Percentiles rank a stretch among this genome's conserved stretches.
Conservation (phyloP, 2,113 vertebrate genomes). For the Cyanistes caeruleus region DNA sequence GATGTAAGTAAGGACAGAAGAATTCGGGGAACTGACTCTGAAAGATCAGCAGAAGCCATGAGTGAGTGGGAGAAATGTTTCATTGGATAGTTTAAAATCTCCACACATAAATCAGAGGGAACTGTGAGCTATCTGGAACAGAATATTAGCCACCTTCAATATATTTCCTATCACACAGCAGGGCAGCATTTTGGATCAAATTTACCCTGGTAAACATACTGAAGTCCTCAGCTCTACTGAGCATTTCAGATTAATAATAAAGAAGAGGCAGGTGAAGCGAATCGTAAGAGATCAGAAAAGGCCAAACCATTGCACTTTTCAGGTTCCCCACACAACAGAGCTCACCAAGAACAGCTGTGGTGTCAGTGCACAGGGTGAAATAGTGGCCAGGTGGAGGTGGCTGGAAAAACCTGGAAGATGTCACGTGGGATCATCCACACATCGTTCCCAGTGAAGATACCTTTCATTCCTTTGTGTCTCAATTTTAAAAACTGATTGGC, state of each 20-base stretch:
- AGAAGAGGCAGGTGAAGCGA: not conserved
- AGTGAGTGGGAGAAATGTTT: not conserved
- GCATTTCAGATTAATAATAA: not conserved
- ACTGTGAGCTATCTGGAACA: not conserved
- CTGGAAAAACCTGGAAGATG: not conserved
- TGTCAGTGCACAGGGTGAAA: not conserved
- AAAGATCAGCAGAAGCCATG: not conserved
- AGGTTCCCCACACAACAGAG: not conserved
- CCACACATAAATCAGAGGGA: not conserved
- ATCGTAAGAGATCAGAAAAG: not conserved
- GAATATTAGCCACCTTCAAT: not conserved
- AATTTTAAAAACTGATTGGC: not conserved
- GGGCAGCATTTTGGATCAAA: not conserved
- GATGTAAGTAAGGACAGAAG: not conserved
- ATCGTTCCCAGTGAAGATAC: accelerated
- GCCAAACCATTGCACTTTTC: not conserved
- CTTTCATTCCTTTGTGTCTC: not conserved
- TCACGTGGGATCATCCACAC: not conserved
- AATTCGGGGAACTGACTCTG: not conserved
- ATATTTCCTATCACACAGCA: not conserved
- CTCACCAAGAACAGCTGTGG: not conserved
- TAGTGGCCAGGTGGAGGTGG: not conserved
- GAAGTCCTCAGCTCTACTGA: not conserved
- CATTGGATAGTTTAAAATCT: not conserved
- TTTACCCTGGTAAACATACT: not conserved